These are phyloP conservation scores for Tetragnatha montana DNA, from an alignment of 2,888 invertebrate species.

Conservation along the genomic window DNA sequence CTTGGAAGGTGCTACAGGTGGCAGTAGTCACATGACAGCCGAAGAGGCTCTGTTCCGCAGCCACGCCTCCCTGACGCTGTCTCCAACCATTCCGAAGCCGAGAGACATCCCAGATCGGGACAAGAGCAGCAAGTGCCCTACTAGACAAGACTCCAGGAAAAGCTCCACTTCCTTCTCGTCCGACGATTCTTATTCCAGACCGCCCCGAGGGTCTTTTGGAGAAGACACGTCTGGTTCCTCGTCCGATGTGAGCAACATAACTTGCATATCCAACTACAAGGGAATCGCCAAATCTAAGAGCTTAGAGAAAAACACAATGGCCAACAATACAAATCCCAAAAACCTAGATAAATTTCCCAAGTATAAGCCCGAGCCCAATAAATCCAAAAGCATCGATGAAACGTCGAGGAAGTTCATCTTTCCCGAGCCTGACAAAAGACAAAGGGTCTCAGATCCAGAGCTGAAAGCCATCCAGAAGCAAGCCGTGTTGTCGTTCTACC, in stretches of 20 bases:
- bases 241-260: slow-evolving; percentile 64
- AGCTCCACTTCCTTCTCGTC: slow-evolving; percentile 63
- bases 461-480: slow-evolving; percentile 89
- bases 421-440: slow-evolving; percentile 83
- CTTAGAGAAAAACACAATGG: slow-evolving; percentile 24
- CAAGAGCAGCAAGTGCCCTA: slow-evolving; percentile 35
- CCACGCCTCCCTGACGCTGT: slow-evolving; percentile 57
- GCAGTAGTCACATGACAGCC: slow-evolving; percentile 21
- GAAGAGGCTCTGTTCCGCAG: slow-evolving; percentile 58
- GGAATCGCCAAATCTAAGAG: slow-evolving; percentile 39
- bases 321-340: background rate
- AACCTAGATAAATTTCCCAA: slow-evolving; percentile 23
- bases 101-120: slow-evolving; percentile 36
- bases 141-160: slow-evolving; percentile 59
- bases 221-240: slow-evolving; percentile 67
- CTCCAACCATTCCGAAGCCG: slow-evolving; percentile 17
- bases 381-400: slow-evolving; percentile 60
- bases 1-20: background rate
- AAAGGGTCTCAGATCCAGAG: slow-evolving; percentile 83
- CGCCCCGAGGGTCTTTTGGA: slow-evolving; percentile 18
- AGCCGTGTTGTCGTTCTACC: slow-evolving; percentile 80
- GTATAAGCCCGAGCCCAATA: slow-evolving; percentile 43
- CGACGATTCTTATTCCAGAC: slow-evolving; percentile 52
- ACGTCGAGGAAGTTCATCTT: slow-evolving; percentile 40
- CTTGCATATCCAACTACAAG: slow-evolving; percentile 62